Evolutionary conservation across 2,888 invertebrate genomes (phyloP), one percentile per base, ranked within the genome.

Genomic region (Augiades crinisus): DNA sequence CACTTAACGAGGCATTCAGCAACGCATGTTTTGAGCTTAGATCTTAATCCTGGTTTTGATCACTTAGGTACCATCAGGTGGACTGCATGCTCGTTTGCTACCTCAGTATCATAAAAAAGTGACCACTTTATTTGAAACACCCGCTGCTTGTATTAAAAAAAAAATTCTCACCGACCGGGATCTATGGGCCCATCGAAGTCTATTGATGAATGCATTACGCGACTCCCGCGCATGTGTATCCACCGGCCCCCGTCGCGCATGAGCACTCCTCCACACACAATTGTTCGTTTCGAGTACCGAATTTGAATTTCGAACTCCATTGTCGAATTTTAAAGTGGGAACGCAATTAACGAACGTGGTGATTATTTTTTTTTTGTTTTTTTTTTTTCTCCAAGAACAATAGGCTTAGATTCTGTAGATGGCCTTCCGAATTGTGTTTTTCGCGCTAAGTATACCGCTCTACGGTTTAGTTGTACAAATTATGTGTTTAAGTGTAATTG

Each of bases 211-310:
- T n/a, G n/a, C n/a, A n/a, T n/a, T n/a, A n/a, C n/a, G n/a, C n/a
- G 14, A 47, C 47, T 38, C 22, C 38, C 46, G 55, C 57, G 60
- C 59, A 54, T 56, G 53, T 54, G 47, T 24, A 27, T 16, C 31
- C 13, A n/a, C 14, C 21, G 53, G 40, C 58, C 58, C 59, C 61
- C 54, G 45, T 31, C 21, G 54, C 50, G 59, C 57, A 50, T 41
- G 57, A 49, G 56, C 57, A 56, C 61, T 58, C 37, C 47, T 67
- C 70, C 67, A 70, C 64, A 70, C 64, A 76, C 78, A 70, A 78
- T 79, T 82, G 80, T 83, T 74, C 77, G 63, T 68, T 67, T 72
- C 70, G 58, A 65, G 62, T 59, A 52, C 58, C 53, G 65, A 78
- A 76, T 79, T 78, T 67, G 67, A 72, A 70, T 72, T 74, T 74